Base-by-base conservation (phyloP, 2,113 vertebrate species). In the Cranoglanis bouderius region DNA sequence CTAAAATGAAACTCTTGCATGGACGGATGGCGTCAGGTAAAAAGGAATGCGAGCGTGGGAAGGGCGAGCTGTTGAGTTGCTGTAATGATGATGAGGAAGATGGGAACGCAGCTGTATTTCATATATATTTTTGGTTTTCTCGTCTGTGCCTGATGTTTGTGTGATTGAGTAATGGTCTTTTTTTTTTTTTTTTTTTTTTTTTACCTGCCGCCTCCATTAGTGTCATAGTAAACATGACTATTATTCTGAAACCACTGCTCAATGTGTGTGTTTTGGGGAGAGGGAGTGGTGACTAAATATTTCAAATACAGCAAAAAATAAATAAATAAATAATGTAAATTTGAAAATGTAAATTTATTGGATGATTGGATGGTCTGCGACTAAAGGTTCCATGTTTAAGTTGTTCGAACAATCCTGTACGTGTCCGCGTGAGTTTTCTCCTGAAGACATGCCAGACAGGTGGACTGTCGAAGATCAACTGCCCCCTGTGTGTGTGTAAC, bases 181-280 rank as follows among this genome's bases (percentile, higher is more conserved):
- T n/a, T n/a, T n/a, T n/a, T n/a, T n/a, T n/a, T n/a, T n/a, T n/a
- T n/a, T n/a, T n/a, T n/a, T n/a, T n/a, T n/a, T n/a, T n/a, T 93
- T 93, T 94, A 94, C 93, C 93, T 90, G 93, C 94, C 89, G 92
- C 94, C 92, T 93, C 92, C 91, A 92, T 89, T 85, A 93, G 92
- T 94, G 93, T 94, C 89, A 93, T 92, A 95, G 95, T 96, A 95
- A 96, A 96, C 93, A 93, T 88, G 85, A 89, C 90, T 91, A 90
- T 91, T 88, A 89, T 89, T 84, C 90, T 81, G 83, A 92, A 91
- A 87, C 67, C 2, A n/a, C 67, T 80, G 43, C 29, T 74, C 19
- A 65, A 38, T 80, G 67, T 88, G 53, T 88, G 84, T 90, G 84
- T 82, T 82, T 57, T 57, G 3, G 53, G 53, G 2, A 13, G 29